Evolutionary conservation across 2,888 invertebrate genomes (phyloP).

Genomic region (Lepas anatifera): DNA sequence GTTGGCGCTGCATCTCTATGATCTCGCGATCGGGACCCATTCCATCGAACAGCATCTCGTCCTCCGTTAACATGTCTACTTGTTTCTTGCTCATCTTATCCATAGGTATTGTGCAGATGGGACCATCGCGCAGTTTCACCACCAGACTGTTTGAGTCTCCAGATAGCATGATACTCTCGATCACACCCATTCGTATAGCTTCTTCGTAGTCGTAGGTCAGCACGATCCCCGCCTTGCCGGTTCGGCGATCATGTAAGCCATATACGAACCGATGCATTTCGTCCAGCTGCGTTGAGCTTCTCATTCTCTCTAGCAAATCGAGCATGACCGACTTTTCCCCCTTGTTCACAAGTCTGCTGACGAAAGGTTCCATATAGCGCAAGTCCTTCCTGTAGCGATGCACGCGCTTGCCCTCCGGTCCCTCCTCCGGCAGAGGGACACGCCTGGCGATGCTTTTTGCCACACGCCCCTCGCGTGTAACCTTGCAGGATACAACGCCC

Average conservation of each 20-base stretch:
- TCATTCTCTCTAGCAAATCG: constrained; percentile 20
- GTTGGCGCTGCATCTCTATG: not conserved
- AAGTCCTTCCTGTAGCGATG: not conserved
- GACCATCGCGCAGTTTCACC: constrained; percentile 22
- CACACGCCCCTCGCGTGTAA: not conserved
- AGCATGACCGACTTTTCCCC: constrained; percentile 12
- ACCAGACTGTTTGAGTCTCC: constrained; percentile 22
- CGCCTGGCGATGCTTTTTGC: not conserved
- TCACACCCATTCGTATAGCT: constrained; percentile 22
- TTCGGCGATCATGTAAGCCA: constrained; percentile 17
- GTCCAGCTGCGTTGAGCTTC: constrained; percentile 16
- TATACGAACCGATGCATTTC: constrained; percentile 19
- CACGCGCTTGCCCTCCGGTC: too few relatives aligned
- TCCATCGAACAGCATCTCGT: constrained; percentile 17
- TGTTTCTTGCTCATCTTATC: constrained; percentile 16
- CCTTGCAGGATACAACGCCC: not conserved
- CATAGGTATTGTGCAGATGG: constrained; percentile 21
- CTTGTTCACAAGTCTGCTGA: not conserved
- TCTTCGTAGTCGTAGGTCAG: constrained; percentile 23
- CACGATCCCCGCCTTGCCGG: constrained; percentile 18
- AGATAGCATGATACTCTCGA: constrained; percentile 23
- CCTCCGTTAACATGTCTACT: not conserved
- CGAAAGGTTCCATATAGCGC: constrained; percentile 3
- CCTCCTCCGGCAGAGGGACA: not conserved
- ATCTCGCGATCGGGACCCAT: not conserved